Conservation (phyloP, 2,113 vertebrate genomes). For the Setophaga kirtlandii region DNA sequence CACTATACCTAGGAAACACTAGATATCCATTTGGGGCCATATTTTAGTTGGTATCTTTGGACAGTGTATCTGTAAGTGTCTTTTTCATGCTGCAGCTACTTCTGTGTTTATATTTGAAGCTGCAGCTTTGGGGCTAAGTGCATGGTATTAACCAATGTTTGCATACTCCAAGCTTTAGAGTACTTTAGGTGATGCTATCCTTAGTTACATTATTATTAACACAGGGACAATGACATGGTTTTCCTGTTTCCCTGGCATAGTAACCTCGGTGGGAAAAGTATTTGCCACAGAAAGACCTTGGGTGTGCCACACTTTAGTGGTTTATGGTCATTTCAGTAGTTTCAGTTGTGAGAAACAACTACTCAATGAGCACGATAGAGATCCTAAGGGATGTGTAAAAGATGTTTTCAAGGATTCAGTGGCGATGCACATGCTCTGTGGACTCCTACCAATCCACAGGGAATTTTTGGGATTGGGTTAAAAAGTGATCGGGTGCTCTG, state of each 20-base stretch:
- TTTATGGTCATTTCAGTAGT: not conserved
- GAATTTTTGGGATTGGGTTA: not conserved
- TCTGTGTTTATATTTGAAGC: not conserved
- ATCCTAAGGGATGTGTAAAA: not conserved
- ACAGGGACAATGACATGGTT: not conserved
- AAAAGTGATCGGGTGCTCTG: not conserved
- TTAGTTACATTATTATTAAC: not conserved
- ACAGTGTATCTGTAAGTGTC: not conserved
- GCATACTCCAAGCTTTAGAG: not conserved
- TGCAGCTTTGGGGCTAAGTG: not conserved
- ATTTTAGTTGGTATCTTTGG: not conserved
- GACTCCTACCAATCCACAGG: not conserved
- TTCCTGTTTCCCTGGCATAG: not conserved
- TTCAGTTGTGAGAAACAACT: not conserved
- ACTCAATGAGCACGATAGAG: rapidly evolving
- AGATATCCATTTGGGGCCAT: not conserved
- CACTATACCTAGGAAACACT: not conserved
- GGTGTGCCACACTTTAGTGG: not conserved
- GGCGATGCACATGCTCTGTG: not conserved
- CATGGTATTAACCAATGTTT: not conserved
- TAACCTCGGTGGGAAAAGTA: not conserved
- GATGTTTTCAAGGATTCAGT: not conserved
- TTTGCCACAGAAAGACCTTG: not conserved
- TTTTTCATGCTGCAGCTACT: not conserved
- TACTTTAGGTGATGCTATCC: not conserved